Percentiles rank a stretch among this genome's conserved stretches.
phyloP scores from a whole-genome alignment of 2,797 vertebrate species.

The Denticeps clupeoides region DNA sequence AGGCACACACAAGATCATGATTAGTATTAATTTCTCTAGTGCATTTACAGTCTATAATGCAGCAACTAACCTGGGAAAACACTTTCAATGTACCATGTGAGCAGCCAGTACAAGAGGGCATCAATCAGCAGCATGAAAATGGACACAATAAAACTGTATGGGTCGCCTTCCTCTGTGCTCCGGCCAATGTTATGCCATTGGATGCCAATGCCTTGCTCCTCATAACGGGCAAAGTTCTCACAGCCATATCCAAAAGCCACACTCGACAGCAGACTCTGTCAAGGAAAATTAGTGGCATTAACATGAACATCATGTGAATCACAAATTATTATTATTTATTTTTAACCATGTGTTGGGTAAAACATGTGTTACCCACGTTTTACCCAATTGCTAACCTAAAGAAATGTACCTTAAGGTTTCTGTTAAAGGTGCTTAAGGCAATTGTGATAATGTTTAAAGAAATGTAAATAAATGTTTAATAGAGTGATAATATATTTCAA shows the following conservation, averaged over 20 bases:
- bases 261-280: conserved; percentile 83
- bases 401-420: too few species aligned
- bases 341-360: neutral
- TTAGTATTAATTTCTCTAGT: too few species aligned
- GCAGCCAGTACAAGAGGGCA: conserved; percentile 69
- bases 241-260: conserved; percentile 94
- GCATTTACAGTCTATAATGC: too few species aligned
- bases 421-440: too few species aligned
- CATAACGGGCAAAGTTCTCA: conserved; percentile 81
- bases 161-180: conserved; percentile 71
- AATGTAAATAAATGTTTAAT: too few species aligned
- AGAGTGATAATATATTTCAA: too few species aligned
- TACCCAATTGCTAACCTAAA: too few species aligned
- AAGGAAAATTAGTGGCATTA: neutral
- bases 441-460: too few species aligned
- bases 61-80: conserved; percentile 89
- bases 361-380: too few species aligned
- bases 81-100: conserved; percentile 96
- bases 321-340: conserved; percentile 16
- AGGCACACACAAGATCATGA: too few species aligned
- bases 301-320: neutral
- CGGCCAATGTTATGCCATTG: conserved; percentile 82
- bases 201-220: conserved; percentile 87
- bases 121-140: conserved; percentile 87
- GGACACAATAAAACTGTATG: conserved; percentile 75